These are phyloP conservation scores for Pollenia amentaria DNA, from an alignment of 2,888 invertebrate genomes.

Conservation along the genomic window DNA sequence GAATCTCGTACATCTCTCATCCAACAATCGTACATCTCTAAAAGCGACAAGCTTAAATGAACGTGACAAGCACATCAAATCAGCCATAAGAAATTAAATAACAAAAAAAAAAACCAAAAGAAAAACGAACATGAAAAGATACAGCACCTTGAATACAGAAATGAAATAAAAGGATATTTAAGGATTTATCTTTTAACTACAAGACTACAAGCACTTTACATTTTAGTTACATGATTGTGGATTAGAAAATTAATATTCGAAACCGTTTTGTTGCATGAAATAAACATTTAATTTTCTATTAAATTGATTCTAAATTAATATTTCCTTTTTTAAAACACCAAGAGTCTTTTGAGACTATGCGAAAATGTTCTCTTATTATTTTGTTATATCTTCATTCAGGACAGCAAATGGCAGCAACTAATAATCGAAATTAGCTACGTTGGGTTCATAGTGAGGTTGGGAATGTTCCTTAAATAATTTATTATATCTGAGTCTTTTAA, in stretches of 20 bases:
- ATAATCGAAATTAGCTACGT: no score
- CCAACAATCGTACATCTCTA: slow-evolving; percentile 70
- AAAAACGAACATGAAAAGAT: slow-evolving; percentile 17
- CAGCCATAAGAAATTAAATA: slow-evolving; percentile 60
- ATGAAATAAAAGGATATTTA: slow-evolving; percentile 39
- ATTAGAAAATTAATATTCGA: slow-evolving; percentile 19
- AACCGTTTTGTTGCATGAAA: neutral
- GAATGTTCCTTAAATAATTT: no score
- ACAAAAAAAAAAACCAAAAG: slow-evolving; percentile 8
- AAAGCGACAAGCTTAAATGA: slow-evolving; percentile 74
- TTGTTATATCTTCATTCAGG: no score
- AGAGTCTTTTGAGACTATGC: no score
- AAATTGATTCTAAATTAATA: slow-evolving; percentile 6
- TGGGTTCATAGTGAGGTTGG: no score
- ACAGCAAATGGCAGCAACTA: no score
- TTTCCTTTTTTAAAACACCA: neutral
- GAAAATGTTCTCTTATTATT: no score
- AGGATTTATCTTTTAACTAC: slow-evolving; percentile 54
- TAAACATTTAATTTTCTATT: neutral
- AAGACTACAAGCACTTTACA: neutral
- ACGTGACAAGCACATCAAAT: slow-evolving; percentile 76
- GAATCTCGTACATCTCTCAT: slow-evolving; percentile 63
- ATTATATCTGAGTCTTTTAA: no score
- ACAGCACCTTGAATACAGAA: slow-evolving; percentile 10
- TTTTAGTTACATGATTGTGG: neutral